Evolutionary conservation across 2,888 invertebrate species (phyloP).

Genomic region (Erebia epiphron): DNA sequence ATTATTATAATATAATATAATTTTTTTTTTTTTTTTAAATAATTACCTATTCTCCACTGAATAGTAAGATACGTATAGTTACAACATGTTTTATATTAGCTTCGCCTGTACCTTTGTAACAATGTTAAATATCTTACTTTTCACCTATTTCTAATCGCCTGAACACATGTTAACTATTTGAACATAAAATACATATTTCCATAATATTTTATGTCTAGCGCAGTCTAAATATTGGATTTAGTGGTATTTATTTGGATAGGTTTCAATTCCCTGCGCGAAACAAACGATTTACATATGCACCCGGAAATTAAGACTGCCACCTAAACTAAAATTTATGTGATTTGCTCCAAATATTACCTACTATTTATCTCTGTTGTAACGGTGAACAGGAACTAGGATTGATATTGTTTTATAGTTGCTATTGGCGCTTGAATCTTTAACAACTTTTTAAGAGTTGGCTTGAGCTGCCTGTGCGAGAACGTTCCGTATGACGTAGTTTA

Average conservation of each 20-base stretch:
- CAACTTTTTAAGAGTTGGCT: no score
- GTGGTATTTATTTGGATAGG: constrained; percentile 26
- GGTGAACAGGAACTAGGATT: background rate
- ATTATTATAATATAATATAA: no score
- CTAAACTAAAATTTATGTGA: constrained; percentile 37
- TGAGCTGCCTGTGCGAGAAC: no score
- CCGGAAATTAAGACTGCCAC: constrained; percentile 39
- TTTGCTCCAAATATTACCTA: constrained; percentile 9
- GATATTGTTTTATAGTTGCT: background rate
- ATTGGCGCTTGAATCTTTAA: no score
- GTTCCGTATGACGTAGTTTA: no score
- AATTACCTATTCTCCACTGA: no score
- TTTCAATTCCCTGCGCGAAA: constrained; percentile 28
- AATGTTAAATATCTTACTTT: background rate
- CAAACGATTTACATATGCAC: constrained; percentile 35
- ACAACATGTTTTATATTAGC: no score
- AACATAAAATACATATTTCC: background rate
- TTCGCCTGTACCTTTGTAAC: no score
- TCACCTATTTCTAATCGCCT: background rate
- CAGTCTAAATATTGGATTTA: constrained; percentile 14
- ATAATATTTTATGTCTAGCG: constrained; percentile 8
- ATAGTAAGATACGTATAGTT: no score
- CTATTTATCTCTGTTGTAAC: background rate
- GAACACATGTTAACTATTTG: background rate
- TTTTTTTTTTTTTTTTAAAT: no score